Evolutionary conservation across 2,113 vertebrate genomes (phyloP).

Genomic region (Ceyx melanurus): DNA sequence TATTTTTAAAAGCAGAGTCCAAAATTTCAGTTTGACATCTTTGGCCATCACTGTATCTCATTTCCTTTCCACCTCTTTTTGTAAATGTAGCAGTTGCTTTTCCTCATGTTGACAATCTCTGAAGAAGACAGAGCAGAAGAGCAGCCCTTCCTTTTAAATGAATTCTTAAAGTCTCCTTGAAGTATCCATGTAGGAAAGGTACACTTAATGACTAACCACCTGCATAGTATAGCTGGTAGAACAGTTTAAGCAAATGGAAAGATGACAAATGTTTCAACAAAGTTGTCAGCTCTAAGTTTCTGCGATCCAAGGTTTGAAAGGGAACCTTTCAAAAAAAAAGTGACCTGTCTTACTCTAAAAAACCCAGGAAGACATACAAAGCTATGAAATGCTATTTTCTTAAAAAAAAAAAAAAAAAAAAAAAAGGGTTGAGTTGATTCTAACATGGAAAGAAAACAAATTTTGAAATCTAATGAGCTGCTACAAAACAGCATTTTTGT

Average conservation of each 20-base stretch:
- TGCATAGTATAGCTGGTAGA: background rate
- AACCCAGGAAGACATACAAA: too few relatives aligned
- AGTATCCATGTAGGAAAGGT: background rate
- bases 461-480: background rate
- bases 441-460: background rate
- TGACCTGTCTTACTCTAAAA: background rate
- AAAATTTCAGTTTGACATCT: background rate
- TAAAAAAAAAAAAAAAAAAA: background rate
- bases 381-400: background rate
- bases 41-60: background rate
- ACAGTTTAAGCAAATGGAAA: background rate
- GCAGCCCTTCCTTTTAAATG: background rate
- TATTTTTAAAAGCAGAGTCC: background rate
- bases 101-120: background rate
- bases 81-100: background rate
- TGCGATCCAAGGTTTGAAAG: background rate
- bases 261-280: background rate
- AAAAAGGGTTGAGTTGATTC: background rate
- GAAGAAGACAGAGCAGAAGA: background rate
- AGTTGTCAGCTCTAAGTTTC: background rate
- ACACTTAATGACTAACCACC: background rate
- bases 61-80: background rate
- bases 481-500: background rate
- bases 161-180: background rate
- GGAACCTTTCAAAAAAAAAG: background rate